Evolutionary conservation across 1,140 invertebrate species (phyloP), one percentile per base, ranked within the genome.

Genomic region (Portunus trituberculatus): DNA sequence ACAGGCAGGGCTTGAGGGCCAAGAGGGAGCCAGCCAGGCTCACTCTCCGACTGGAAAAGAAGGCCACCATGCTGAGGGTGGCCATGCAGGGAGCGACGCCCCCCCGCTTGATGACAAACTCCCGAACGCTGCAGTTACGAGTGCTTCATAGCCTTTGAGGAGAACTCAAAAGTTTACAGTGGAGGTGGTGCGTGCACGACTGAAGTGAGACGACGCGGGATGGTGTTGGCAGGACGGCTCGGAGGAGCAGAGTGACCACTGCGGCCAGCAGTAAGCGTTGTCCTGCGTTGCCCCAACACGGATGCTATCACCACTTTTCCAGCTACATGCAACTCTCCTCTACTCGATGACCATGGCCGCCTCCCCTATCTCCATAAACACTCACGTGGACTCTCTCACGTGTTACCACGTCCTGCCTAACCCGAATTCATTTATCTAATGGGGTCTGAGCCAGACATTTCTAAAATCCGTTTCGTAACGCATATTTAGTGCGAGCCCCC

Each of bases 31-130:
- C 52, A 29, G 20, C 8, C 8, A 76, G 67, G 90, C 52, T 76
- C 31, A 29, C 32, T 52, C 45, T 90, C 88, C 52, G 59, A 32
- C 89, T 59, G 90, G 90, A 31, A 12, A 32, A 20, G 39, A 32
- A n/a, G 4, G 59, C 59, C 90, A 25, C 59, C 90, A 91, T 91
- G 25, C 48, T 91, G 90, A 59, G 89, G 89, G 12, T 29, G 10
- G 4, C n/a, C 59, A 88, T 59, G 52, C 28, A 32, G 87, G 39
- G 89, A 28, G n/a, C 25, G 39, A 59, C 12, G 14, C n/a, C 48
- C 39, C 89, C 48, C 28, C 89, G 48, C 8, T 12, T 59, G 32
- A 91, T 29, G 59, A 48, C 25, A 20, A 6, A 76, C 16, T 46
- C 29, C 31, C 29, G 31, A 12, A 32, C n/a, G 4, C 46, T 25